Percentiles rank a stretch among this genome's conserved stretches.
Evolutionary conservation across 2,113 vertebrate species (phyloP).

Genomic region (Trochalopteron elliotii): DNA sequence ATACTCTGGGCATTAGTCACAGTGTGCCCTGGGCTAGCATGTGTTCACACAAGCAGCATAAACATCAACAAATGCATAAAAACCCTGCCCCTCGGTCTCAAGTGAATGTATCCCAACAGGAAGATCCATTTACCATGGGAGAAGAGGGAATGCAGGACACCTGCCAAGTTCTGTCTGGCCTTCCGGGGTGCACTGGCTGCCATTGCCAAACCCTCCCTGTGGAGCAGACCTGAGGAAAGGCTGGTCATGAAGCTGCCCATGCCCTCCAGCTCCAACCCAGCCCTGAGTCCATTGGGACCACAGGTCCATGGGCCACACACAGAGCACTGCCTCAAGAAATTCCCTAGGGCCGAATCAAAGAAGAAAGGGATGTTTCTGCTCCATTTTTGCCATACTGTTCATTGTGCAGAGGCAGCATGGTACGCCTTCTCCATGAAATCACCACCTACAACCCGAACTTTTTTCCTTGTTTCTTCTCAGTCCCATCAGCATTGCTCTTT

Average conservation of each 20-base stretch:
- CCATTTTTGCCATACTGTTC: not conserved
- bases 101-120: not conserved
- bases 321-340: not conserved
- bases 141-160: not conserved
- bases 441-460: not conserved
- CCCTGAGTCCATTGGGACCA: not conserved
- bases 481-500: not conserved
- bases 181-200: rapidly evolving
- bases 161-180: not conserved
- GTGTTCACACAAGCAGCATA: not conserved
- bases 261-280: not conserved
- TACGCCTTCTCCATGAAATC: not conserved
- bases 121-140: not conserved
- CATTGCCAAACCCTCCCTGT: not conserved
- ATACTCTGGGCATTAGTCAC: not conserved
- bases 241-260: rapidly evolving
- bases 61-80: not conserved
- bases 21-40: rapidly evolving
- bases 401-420: not conserved
- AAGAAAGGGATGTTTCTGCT: rapidly evolving
- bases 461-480: not conserved
- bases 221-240: not conserved
- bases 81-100: not conserved
- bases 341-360: not conserved
- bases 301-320: not conserved